Evolutionary conservation across 2,113 vertebrate species (phyloP), one percentile per base, ranked within the genome.

Genomic region (Antechinus flavipes): DNA sequence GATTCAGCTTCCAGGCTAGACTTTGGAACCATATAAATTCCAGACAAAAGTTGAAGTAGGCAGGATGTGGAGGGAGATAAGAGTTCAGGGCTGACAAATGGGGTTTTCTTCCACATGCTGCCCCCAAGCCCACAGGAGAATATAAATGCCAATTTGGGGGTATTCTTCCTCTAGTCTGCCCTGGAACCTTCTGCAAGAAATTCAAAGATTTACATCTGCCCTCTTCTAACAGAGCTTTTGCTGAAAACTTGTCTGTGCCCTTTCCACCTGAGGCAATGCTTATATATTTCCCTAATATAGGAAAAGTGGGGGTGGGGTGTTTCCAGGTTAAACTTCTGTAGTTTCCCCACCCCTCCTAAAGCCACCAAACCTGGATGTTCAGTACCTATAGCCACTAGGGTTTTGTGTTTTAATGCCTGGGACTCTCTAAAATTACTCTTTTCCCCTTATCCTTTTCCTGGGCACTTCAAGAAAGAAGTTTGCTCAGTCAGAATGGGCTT

Each of bases 1-100:
- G 76, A 89, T 61, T 92, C 97, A 97, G 46, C 46, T 76, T 84
- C 58, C 14, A 2, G 30, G 55, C 54, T 84, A 91, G 94, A 97
- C 96, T 97, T 95, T 95, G 95, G 95, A 98, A 97, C 22, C n/a
- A 93, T 27, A 19, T 19, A 24, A 90, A 96, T 97, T 98, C 90
- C 56, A 95, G 2, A 23, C 2, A 93, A 94, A 95, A 89, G 90
- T 97, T 95, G 91, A 25, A 54, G 16, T 56, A 30, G 27, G 42
- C 24, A 91, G 24, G 30, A 93, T 93, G 23, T 50, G 90, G 91
- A 93, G 35, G 0, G 0, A 52, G 50, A 16, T 30, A 27, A 49
- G 90, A 68, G 16, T 22, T 30, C 25, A 42, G 2, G 23, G 14
- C n/a, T 19, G 91, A 54, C 52, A 35, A 55, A 46, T 7, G 2